Conservation (phyloP, 2,113 vertebrate species). For the Pterocles burchelli region DNA sequence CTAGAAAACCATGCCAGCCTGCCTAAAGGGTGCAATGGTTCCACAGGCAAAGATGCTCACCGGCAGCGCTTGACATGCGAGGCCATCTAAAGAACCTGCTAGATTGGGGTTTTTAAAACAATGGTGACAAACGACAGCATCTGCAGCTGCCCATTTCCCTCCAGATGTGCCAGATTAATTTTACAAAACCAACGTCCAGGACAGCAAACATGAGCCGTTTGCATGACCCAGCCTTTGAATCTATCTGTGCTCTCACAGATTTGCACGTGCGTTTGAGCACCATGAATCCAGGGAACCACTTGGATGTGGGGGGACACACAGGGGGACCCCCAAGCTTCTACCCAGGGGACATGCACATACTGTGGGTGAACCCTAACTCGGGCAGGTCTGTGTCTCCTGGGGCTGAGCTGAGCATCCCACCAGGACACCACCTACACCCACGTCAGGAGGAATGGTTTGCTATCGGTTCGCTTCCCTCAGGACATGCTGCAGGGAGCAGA, state of each 20-base stretch:
- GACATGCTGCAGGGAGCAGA: neutral
- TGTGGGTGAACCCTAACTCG: too few relatives aligned
- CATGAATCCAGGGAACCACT: neutral
- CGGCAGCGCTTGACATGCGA: neutral
- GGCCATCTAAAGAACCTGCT: neutral
- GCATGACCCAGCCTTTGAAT: neutral
- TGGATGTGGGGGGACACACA: too few relatives aligned
- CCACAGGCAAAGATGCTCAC: neutral
- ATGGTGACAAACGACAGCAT: constrained; percentile 19
- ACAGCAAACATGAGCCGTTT: neutral
- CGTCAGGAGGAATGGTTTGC: neutral
- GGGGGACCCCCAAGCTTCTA: too few relatives aligned
- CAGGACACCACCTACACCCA: neutral
- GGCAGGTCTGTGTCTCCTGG: too few relatives aligned
- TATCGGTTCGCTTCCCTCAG: neutral
- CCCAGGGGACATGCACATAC: too few relatives aligned
- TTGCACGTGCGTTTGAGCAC: too few relatives aligned
- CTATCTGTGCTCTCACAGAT: neutral
- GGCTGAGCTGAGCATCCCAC: neutral
- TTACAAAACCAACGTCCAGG: neutral
- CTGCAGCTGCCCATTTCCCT: neutral
- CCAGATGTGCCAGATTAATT: neutral
- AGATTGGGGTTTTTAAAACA: constrained; percentile 6
- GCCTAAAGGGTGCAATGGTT: neutral
- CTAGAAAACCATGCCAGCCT: neutral